A percentile compares a stretch with the other conserved stretches of the same genome.
phyloP scores from a whole-genome alignment of 2,797 vertebrate species.

The Okamejei kenojei region DNA sequence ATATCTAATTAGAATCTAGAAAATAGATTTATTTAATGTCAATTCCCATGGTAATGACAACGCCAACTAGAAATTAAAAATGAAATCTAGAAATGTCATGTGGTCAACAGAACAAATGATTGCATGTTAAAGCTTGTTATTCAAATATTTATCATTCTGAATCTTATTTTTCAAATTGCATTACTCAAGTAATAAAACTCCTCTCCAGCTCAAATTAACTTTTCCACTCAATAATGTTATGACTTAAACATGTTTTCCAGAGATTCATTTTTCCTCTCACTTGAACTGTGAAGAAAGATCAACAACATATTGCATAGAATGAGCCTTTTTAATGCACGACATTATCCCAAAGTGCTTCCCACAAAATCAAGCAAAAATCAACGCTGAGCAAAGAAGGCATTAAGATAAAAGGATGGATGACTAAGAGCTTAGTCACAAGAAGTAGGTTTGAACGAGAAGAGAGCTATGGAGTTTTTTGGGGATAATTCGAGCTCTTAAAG shows the following conservation, averaged over 20 bases:
- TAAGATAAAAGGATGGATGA: neutral
- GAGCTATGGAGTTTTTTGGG: neutral
- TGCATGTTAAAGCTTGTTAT: constrained; percentile 8
- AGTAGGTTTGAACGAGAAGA: constrained; percentile 2
- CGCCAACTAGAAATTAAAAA: neutral
- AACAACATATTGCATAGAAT: neutral
- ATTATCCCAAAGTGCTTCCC: neutral
- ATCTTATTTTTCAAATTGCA: neutral
- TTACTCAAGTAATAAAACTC: neutral
- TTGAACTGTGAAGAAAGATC: neutral
- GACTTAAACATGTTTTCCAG: neutral
- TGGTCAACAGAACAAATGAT: constrained; percentile 12
- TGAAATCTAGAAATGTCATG: neutral
- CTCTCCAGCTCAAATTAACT: neutral
- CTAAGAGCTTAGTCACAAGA: neutral
- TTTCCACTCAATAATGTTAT: neutral
- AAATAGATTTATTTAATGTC: neutral
- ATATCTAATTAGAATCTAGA: neutral
- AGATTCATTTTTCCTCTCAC: neutral
- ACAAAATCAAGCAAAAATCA: neutral
- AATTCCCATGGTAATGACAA: neutral
- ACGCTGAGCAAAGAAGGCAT: neutral
- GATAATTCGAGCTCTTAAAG: neutral
- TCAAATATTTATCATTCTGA: constrained; percentile 8
- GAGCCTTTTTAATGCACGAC: too few species aligned